Evolutionary conservation across 2,113 vertebrate species (phyloP).

Genomic region (Hyperopisus bebe): DNA sequence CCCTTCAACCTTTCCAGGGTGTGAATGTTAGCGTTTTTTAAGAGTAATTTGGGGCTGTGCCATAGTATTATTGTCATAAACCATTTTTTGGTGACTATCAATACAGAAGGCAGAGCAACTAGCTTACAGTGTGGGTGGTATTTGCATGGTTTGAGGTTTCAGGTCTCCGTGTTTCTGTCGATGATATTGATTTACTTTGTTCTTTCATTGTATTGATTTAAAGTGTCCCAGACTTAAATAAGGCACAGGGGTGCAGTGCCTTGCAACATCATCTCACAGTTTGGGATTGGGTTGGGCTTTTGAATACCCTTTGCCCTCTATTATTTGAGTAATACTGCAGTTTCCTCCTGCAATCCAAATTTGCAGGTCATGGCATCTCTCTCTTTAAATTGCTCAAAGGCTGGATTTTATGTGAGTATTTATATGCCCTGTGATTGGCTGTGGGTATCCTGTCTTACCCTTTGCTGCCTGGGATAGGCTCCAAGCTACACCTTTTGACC

Average conservation of each 20-base stretch:
- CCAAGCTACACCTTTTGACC: not conserved
- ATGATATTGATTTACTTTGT: not conserved
- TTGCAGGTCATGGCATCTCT: not conserved
- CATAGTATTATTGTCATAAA: not conserved
- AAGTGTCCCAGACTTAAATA: not conserved
- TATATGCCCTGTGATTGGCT: not conserved
- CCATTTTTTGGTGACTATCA: not conserved
- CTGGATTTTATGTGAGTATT: not conserved
- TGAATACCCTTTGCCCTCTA: not conserved
- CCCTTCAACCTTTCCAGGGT: not conserved
- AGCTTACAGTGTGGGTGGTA: not conserved
- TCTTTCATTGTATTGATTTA: not conserved
- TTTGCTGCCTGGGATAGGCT: not conserved
- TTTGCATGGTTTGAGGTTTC: not conserved
- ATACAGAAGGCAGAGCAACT: not conserved
- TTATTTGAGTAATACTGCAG: not conserved
- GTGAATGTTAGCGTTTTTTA: not conserved
- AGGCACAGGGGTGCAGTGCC: not conserved
- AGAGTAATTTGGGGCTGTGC: not conserved
- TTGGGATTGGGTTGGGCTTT: not conserved
- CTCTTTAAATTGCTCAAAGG: not conserved
- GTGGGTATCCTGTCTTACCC: not conserved
- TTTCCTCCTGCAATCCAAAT: not conserved
- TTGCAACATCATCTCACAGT: not conserved
- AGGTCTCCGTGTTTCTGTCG: not conserved